Conservation (phyloP, 2,797 vertebrate genomes). For the Aselliscus stoliczkanus region DNA sequence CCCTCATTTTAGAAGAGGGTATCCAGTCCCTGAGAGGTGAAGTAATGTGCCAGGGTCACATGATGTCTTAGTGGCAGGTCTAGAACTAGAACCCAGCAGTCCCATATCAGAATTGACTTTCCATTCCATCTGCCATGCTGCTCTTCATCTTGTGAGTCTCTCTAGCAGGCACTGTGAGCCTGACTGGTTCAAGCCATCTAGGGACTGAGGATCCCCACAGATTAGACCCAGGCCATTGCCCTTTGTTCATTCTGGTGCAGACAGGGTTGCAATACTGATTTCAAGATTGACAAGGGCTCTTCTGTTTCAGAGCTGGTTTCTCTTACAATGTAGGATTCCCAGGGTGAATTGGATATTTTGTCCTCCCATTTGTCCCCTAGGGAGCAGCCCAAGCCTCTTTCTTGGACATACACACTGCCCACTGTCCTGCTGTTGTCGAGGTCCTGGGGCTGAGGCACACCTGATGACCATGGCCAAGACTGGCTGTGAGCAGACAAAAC, state of each 20-base stretch:
- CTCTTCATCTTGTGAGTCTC: background rate
- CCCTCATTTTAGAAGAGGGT: background rate
- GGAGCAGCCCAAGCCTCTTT: background rate
- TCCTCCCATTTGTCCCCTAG: background rate
- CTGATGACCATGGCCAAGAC: background rate
- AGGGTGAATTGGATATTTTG: background rate
- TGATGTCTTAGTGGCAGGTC: background rate
- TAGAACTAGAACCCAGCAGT: background rate
- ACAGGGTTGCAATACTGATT: background rate
- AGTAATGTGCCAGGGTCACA: background rate
- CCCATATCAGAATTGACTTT: background rate
- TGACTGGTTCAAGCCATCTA: background rate
- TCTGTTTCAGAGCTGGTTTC: slow-evolving; percentile 29
- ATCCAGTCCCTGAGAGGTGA: background rate
- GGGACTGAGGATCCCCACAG: background rate
- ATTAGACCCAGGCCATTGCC: background rate
- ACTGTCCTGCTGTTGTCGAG: background rate
- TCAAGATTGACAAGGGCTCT: slow-evolving; percentile 1
- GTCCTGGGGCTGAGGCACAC: background rate
- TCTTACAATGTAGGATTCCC: background rate
- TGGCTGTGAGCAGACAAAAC: background rate
- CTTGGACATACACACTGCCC: background rate
- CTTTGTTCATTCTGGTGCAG: slow-evolving; percentile 12
- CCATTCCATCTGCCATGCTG: background rate
- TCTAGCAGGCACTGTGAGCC: background rate